Conservation (phyloP, 2,888 invertebrate genomes). For the Catonia carolina region DNA sequence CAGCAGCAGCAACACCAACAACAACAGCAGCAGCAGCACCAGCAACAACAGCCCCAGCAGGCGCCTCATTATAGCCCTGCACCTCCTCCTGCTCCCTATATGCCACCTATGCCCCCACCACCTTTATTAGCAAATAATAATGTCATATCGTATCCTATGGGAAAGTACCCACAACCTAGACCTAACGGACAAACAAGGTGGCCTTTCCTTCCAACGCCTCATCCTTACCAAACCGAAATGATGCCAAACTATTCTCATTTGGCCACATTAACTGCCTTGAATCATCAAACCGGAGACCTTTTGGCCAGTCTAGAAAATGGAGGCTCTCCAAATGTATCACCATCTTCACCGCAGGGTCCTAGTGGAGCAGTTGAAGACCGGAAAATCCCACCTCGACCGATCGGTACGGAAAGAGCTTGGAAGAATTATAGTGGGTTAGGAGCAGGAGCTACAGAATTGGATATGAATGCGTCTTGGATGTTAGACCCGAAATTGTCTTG, state of each 20-base stretch:
- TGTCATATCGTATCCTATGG: conserved; percentile 37
- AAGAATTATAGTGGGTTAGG: conserved; percentile 46
- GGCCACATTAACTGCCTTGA: conserved; percentile 28
- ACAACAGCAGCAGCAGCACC: conserved; percentile 1
- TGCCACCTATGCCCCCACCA: conserved; percentile 13
- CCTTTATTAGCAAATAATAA: conserved; percentile 29
- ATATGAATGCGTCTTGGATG: conserved; percentile 44
- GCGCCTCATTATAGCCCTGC: conserved; percentile 31
- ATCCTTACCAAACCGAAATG: conserved; percentile 33
- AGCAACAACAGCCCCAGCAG: conserved; percentile 9
- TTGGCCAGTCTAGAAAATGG: conserved; percentile 42
- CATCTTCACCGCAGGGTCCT: conserved; percentile 30
- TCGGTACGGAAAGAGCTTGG: conserved; percentile 76
- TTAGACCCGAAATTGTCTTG: conserved; percentile 35
- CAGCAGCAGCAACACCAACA: conserved; percentile 10
- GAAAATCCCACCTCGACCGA: conserved; percentile 56
- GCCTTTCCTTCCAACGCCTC: conserved; percentile 40
- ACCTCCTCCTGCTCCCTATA: conserved; percentile 33
- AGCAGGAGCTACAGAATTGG: conserved; percentile 41
- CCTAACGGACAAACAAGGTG: conserved; percentile 38
- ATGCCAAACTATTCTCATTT: conserved; percentile 28
- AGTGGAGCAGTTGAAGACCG: conserved; percentile 29
- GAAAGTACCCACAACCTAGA: conserved; percentile 38
- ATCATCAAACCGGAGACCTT: conserved; percentile 41
- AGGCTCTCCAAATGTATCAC: conserved; percentile 28